phyloP scores from a whole-genome alignment of 2,797 vertebrate species.

The Semaprochilodus insignis region DNA sequence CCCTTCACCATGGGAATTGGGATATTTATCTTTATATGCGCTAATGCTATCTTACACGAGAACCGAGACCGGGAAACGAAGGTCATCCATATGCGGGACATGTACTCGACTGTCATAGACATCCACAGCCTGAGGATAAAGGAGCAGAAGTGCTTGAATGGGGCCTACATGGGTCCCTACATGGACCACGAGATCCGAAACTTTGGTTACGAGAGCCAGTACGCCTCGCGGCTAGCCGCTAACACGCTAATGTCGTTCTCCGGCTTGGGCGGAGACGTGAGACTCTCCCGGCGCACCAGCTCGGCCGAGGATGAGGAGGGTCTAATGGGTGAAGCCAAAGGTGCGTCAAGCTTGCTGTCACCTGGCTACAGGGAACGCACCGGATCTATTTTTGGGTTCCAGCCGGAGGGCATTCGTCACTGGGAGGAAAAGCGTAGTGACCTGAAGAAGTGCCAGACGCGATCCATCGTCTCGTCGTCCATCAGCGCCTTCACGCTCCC shows the following conservation, averaged over 20 bases:
- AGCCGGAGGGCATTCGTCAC: slow-evolving; percentile 71
- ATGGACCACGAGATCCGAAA: slow-evolving; percentile 66
- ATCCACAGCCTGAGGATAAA: slow-evolving; percentile 90
- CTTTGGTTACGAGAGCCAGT: slow-evolving; percentile 71
- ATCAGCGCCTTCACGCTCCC: slow-evolving; percentile 96
- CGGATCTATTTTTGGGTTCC: slow-evolving; percentile 79
- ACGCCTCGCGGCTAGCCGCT: slow-evolving; percentile 80
- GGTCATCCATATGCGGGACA: slow-evolving; percentile 98
- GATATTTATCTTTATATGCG: slow-evolving; percentile 98
- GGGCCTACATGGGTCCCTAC: slow-evolving; percentile 70
- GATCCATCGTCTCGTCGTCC: slow-evolving; percentile 96
- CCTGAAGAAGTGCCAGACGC: slow-evolving; percentile 87
- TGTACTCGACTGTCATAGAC: slow-evolving; percentile 98
- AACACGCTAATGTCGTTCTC: slow-evolving; percentile 86
- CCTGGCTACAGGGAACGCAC: slow-evolving; percentile 84
- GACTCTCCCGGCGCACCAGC: slow-evolving; percentile 75
- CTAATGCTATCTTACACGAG: slow-evolving; percentile 97
- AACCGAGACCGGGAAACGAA: slow-evolving; percentile 97
- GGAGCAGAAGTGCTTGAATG: slow-evolving; percentile 87
- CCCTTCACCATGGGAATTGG: slow-evolving; percentile 99
- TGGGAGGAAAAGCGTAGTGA: slow-evolving; percentile 75
- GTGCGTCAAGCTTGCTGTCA: slow-evolving; percentile 80
- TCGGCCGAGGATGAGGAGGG: slow-evolving; percentile 85
- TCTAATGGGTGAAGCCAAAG: slow-evolving; percentile 80
- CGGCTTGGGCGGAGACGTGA: slow-evolving; percentile 67